Base-by-base conservation (phyloP, 1,140 invertebrate species). In the Heliconius hewitsoni region DNA sequence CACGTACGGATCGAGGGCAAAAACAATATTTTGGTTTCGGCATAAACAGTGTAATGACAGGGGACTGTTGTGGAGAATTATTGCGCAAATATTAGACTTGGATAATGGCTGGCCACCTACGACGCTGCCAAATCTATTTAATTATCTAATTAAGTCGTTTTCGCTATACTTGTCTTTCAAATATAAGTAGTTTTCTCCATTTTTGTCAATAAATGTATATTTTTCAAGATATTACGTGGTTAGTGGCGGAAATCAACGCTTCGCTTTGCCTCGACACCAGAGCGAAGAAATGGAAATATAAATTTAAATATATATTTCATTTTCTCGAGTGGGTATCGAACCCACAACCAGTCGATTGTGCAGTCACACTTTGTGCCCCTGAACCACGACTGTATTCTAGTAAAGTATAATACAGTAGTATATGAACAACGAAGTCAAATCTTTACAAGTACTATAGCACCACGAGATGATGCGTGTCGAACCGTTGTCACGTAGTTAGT, bases 11-110 rank as follows among this genome's bases (percentile, higher is more conserved):
- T 66, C 27, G 23, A n/a, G 23, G n/a, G 60, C 60, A 66, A 66
- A 66, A 66, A 66, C 60, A 66, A 66, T 66, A 66, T 66, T 66
- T 66, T 66, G 60, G 60, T 66, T 57, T 57, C 60, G 60, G 60
- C 60, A 66, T 30, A 66, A 66, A 66, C 60, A 30, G 60, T 66
- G 27, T 66, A 66, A 66, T 66, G 23, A 66, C 23, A 66, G 60
- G 57, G 57, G 60, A 66, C 60, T 18, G 60, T 13, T 66, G 23
- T 5, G 11, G 27, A 66, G 60, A 66, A 66, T 66, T 66, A 66
- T 66, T 66, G 23, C 60, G 60, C 60, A 66, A 66, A 66, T 66
- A 66, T 66, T 66, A 66, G 60, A 13, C 23, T 66, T 66, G 27
- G 23, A 9, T 66, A 66, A 66, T 66, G 27, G 60, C 27, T 57